Percentiles rank a stretch among this genome's conserved stretches.
phyloP scores from a whole-genome alignment of 1,140 invertebrate species.

The Drosophila triauraria region DNA sequence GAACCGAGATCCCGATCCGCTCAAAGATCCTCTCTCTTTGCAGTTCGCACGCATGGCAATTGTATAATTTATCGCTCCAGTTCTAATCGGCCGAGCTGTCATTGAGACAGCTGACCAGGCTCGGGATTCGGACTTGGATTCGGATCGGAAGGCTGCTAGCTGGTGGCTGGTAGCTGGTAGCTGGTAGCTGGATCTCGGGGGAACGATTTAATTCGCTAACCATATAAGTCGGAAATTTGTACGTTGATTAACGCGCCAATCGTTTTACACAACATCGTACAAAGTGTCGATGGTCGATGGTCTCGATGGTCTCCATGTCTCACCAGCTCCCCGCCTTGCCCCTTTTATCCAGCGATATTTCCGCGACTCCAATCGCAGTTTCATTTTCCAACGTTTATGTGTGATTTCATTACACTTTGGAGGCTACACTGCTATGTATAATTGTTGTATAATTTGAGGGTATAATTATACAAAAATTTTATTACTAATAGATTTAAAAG shows the following conservation, averaged over 20 bases:
- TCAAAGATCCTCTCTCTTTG: conserved; percentile 45
- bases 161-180: neutral
- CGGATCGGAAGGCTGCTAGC: neutral
- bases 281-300: conserved; percentile 71
- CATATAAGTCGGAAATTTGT: conserved; percentile 83
- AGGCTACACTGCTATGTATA: conserved; percentile 3
- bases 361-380: conserved; percentile 19
- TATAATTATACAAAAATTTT: too few species aligned
- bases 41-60: conserved; percentile 78
- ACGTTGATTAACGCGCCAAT: conserved; percentile 83
- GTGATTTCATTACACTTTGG: conserved; percentile 79
- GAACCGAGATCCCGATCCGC: conserved; percentile 1
- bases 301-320: conserved; percentile 55
- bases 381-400: conserved; percentile 52
- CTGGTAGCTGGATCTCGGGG: conserved; percentile 62
- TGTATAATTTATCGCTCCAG: conserved; percentile 83
- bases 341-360: neutral
- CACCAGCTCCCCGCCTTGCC: neutral
- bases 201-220: conserved; percentile 81
- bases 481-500: too few species aligned
- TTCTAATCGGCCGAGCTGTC: conserved; percentile 79
- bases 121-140: conserved; percentile 9
- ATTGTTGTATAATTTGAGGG: too few species aligned
- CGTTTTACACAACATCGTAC: conserved; percentile 79
- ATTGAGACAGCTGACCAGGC: conserved; percentile 46